phyloP scores from a whole-genome alignment of 2,888 invertebrate species.

The Tenthredo amoena region DNA sequence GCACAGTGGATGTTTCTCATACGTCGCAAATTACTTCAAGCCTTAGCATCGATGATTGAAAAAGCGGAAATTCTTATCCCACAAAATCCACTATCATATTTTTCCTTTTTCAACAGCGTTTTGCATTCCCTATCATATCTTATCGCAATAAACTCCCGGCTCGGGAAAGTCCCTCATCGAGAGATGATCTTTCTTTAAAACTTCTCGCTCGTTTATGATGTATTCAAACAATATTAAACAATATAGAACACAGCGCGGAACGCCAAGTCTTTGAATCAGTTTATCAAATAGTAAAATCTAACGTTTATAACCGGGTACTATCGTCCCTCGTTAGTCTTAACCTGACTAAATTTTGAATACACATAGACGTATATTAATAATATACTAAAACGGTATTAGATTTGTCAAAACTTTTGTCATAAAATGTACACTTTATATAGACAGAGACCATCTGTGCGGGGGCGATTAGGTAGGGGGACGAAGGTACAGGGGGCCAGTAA shows the following conservation, averaged over 20 bases:
- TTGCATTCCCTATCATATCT: too few relatives aligned
- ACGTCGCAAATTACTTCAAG: neutral
- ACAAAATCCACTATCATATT: neutral
- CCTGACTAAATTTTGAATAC: neutral
- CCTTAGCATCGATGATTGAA: neutral
- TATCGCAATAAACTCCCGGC: neutral
- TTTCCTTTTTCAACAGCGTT: too few relatives aligned
- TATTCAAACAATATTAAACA: too few relatives aligned
- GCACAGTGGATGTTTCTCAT: neutral
- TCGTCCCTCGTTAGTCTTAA: neutral
- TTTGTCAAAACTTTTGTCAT: conserved; percentile 45
- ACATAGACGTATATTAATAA: neutral
- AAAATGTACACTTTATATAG: conserved; percentile 50
- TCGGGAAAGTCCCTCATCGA: neutral
- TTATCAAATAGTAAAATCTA: neutral
- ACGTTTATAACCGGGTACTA: neutral
- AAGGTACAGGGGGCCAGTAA: conserved; percentile 33
- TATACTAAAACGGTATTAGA: conserved; percentile 14
- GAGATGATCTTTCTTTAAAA: neutral
- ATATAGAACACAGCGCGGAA: too few relatives aligned
- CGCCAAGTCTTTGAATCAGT: neutral
- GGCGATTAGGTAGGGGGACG: conserved; percentile 70
- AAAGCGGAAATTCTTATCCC: neutral
- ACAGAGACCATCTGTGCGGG: conserved; percentile 73
- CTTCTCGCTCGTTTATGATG: neutral